Base-by-base conservation (phyloP, 2,797 vertebrate genomes). In the Ceyx erithaca region DNA sequence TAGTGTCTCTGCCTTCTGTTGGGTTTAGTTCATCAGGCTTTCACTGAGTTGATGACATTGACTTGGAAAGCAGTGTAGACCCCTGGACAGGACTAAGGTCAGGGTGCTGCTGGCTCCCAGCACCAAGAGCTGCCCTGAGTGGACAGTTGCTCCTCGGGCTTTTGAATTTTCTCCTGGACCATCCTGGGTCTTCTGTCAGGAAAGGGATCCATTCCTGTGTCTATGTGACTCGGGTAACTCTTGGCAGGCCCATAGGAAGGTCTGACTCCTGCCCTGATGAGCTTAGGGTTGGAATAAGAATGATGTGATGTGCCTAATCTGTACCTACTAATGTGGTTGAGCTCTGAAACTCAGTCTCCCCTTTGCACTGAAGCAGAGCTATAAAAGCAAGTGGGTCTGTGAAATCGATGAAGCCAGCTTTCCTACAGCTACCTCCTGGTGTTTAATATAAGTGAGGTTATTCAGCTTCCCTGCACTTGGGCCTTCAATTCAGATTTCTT, bases 11-110 rank as follows among this genome's bases (percentile, higher is more conserved):
- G 45, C 48, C 43, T 69, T 77, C 67, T 33, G 7, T 30, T 68
- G 6, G 15, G 10, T 69, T 72, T 54, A 69, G 67, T 40, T 69
- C 35, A 30, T 46, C 37, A 66, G 63, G 43, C 43, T 73, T 79
- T 22, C 22, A 30, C 14, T 21, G 59, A 67, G 43, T 30, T 2
- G 0, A 12, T 0, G 1, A 16, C 43, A 75, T 26, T 1, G 0
- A 33, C 37, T 41, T 59, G 57, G 80, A 69, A 93, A 64, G 41
- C 40, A 41, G 14, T 12, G 30, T 21, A 69, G 45, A 59, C 21
- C 68, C 28, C n/a, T 40, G 35, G 18, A 9, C 40, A 79, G 57
- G 40, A 69, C 40, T 78, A 46, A 58, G 55, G 33, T 52, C 6
- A 22, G 35, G 33, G n/a, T 2, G 15, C 35, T n/a, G 18, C 46